Base-by-base conservation (phyloP, 1,140 invertebrate genomes). In the Drosophila trapezifrons region DNA sequence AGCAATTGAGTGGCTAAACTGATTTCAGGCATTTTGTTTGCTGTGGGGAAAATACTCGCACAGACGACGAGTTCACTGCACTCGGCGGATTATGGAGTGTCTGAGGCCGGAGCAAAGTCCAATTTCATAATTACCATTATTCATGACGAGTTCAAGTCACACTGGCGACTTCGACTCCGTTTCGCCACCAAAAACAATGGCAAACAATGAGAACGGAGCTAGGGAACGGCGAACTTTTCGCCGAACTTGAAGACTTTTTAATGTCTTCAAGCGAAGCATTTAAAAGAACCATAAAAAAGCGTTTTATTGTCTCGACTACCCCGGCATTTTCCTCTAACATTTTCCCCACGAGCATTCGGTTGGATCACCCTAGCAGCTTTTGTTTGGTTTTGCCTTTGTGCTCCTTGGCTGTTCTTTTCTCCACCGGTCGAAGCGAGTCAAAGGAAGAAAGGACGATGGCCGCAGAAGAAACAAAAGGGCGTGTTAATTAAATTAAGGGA, bases 401-500 rank as follows among this genome's bases (percentile, higher is more conserved):
- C 62, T 77, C 51, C 52, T 38, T 70, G 46, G 52, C 57, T 55
- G 60, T 52, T 72, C 52, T 54, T 51, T 76, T 63, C 32, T 45
- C 46, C 49, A 35, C 20, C 46, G 51, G 27, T 5, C 47, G 32
- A 54, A 64, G n/a, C n/a, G 46, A 52, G 37, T 45, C 42, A 40
- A 69, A 32, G 49, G 38, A 40, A 37, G 27, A 42, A 66, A 67
- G 35, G 27, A 52, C 27, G 52, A 17, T 52, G 32, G 29, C 51
- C 52, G 52, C 7, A 8, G 27, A 35, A 29, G 22, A 47, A 75
- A 78, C 75, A 82, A 85, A 78, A 51, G 65, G 57, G 60, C 27
- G 42, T 71, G 65, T 76, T 78, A 81, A 85, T 86, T 85, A 75
- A 85, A 85, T 86, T 78, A 76, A 64, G 62, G 59, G 20, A n/a